Evolutionary conservation across 2,888 invertebrate genomes (phyloP).

Genomic region (Trichogramma evanescens): DNA sequence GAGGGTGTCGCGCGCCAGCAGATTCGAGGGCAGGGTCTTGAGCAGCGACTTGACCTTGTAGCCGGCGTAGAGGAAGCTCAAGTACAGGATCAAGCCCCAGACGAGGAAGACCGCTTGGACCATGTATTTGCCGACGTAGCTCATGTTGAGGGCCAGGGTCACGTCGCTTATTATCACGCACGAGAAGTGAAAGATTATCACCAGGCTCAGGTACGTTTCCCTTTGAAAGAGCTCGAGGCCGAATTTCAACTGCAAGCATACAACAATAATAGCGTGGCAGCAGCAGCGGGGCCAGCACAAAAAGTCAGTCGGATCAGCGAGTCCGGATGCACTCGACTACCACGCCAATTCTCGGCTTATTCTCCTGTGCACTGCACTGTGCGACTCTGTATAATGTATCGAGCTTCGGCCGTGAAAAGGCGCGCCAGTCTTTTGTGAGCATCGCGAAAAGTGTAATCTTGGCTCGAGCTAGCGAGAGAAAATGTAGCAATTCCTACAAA

Average conservation of each 20-base stretch:
- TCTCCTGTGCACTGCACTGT: too few species aligned
- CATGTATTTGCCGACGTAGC: constrained; percentile 48
- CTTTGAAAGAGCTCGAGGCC: constrained; percentile 50
- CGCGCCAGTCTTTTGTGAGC: too few species aligned
- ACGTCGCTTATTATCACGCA: constrained; percentile 50
- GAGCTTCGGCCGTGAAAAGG: too few species aligned
- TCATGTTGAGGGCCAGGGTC: constrained; percentile 46
- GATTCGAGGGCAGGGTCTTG: constrained; percentile 45
- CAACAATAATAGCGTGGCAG: too few species aligned
- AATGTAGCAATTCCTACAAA: too few species aligned
- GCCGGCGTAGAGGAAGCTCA: constrained; percentile 53
- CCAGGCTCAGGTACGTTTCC: constrained; percentile 49
- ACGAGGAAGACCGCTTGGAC: constrained; percentile 51
- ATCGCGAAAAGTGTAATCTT: too few species aligned
- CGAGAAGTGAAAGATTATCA: constrained; percentile 52
- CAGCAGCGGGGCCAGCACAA: too few species aligned
- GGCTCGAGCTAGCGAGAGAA: too few species aligned
- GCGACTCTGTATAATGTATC: too few species aligned
- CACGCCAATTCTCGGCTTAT: too few species aligned
- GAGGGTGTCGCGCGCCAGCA: constrained; percentile 43
- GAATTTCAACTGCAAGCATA: constrained; percentile 45
- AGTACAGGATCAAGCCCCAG: constrained; percentile 52
- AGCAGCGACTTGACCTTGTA: constrained; percentile 49
- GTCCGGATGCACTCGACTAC: too few species aligned
- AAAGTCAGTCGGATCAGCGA: too few species aligned